Conservation (phyloP, 1,140 invertebrate genomes). For the Lepidurus packardi region DNA sequence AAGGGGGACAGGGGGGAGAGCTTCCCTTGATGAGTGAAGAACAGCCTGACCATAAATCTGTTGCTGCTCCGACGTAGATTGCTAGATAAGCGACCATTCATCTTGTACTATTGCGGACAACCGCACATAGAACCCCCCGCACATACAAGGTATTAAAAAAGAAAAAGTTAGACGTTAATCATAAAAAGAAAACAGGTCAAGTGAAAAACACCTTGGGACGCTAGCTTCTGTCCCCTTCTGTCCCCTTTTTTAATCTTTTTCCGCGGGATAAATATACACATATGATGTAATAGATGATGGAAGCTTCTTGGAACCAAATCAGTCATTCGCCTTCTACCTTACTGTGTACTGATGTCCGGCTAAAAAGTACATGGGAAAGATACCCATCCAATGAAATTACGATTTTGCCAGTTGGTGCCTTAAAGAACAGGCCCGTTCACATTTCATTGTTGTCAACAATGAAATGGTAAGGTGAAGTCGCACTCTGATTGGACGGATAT, state of each 20-base stretch:
- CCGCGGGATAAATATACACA: too few relatives aligned
- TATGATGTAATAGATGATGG: too few relatives aligned
- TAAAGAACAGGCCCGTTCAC: too few relatives aligned
- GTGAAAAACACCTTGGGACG: slow-evolving; percentile 7
- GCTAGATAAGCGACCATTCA: slow-evolving; percentile 21
- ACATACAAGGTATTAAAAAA: background rate
- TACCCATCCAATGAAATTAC: too few relatives aligned
- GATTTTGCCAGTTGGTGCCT: too few relatives aligned
- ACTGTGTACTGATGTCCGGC: too few relatives aligned
- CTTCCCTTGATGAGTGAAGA: slow-evolving; percentile 16
- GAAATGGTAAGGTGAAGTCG: too few relatives aligned
- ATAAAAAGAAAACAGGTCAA: background rate
- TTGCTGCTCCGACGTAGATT: slow-evolving; percentile 12
- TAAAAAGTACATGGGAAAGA: too few relatives aligned
- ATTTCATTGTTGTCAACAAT: too few relatives aligned
- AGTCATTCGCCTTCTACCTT: too few relatives aligned
- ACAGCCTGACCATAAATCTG: slow-evolving; percentile 18
- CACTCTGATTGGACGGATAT: too few relatives aligned
- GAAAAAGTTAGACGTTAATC: background rate
- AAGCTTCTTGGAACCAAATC: too few relatives aligned
- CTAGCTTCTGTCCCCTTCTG: background rate
- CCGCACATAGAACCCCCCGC: slow-evolving; percentile 6
- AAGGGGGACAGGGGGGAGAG: background rate
- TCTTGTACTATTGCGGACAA: slow-evolving; percentile 19
- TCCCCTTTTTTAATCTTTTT: background rate